phyloP scores from a whole-genome alignment of 2,113 vertebrate species.

The Embiotoca jacksoni region DNA sequence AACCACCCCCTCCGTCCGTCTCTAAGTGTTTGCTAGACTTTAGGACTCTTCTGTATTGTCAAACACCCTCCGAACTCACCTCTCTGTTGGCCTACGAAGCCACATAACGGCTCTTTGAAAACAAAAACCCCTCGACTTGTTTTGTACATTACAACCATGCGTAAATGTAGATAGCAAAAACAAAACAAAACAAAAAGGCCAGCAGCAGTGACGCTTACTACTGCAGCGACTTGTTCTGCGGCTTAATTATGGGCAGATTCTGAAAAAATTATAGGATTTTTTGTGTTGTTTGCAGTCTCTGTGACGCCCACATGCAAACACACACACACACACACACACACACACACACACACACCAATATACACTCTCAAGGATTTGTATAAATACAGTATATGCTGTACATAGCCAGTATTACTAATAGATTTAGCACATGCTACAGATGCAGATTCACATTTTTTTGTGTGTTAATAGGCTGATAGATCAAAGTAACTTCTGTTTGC shows the following conservation, averaged over 20 bases:
- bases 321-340: slow-evolving; percentile 17
- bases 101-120: slow-evolving; percentile 67
- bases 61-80: slow-evolving; percentile 26
- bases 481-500: no score
- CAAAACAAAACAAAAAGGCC: slow-evolving; percentile 11
- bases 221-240: slow-evolving; percentile 77
- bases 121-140: slow-evolving; percentile 47
- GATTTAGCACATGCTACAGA: no score
- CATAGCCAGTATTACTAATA: no score
- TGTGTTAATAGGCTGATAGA: no score
- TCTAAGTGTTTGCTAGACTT: slow-evolving; percentile 44
- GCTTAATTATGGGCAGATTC: slow-evolving; percentile 75
- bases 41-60: slow-evolving; percentile 64
- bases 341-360: no score
- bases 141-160: slow-evolving; percentile 43
- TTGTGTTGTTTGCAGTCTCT: slow-evolving; percentile 54
- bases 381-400: no score
- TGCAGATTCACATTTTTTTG: no score
- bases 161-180: not conserved
- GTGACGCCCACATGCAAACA: slow-evolving; percentile 25
- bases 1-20: slow-evolving; percentile 33
- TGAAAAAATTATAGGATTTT: slow-evolving; percentile 49
- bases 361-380: no score
- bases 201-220: slow-evolving; percentile 39
- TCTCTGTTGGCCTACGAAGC: slow-evolving; percentile 53